These are phyloP conservation scores for Gari tellinella DNA, from an alignment of 2,888 invertebrate species.

Conservation along the genomic window DNA sequence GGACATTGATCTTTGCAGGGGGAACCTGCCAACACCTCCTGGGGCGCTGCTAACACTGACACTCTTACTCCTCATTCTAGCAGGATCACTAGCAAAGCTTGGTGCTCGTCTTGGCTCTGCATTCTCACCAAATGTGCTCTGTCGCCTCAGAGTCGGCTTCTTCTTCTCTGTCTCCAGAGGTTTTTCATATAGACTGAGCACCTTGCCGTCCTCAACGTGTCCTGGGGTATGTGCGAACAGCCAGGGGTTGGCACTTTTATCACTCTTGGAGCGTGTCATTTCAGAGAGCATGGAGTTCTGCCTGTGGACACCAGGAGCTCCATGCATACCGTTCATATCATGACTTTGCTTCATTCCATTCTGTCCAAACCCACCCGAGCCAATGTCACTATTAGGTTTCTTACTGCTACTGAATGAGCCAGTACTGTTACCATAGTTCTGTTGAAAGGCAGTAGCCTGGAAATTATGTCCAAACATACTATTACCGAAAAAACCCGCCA, in stretches of 20 bases:
- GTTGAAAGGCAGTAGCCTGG: too few species aligned
- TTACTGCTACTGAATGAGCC: constrained; percentile 1
- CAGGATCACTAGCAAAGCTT: constrained; percentile 43
- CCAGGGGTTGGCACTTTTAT: constrained; percentile 37
- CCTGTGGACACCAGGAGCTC: constrained; percentile 16
- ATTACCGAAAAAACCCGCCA: constrained; percentile 32
- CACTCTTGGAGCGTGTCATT: constrained; percentile 55
- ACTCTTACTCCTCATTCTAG: constrained; percentile 40
- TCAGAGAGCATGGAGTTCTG: constrained; percentile 51
- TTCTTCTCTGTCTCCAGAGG: constrained; percentile 50
- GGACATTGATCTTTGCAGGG: constrained; percentile 32
- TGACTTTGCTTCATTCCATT: neutral
- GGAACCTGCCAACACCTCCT: neutral
- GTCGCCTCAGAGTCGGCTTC: constrained; percentile 17
- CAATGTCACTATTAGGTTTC: neutral
- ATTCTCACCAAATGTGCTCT: constrained; percentile 23
- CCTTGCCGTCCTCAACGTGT: constrained; percentile 18
- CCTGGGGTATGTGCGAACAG: constrained; percentile 35
- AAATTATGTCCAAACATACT: constrained; percentile 50
- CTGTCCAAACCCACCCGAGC: constrained; percentile 3
- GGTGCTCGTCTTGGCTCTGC: constrained; percentile 39
- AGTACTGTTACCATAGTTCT: neutral
- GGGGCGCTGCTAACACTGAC: constrained; percentile 24
- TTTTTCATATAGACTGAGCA: constrained; percentile 45
- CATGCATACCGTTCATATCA: neutral